phyloP scores from a whole-genome alignment of 2,888 invertebrate genomes.

The Acanthacorydalis orientalis region DNA sequence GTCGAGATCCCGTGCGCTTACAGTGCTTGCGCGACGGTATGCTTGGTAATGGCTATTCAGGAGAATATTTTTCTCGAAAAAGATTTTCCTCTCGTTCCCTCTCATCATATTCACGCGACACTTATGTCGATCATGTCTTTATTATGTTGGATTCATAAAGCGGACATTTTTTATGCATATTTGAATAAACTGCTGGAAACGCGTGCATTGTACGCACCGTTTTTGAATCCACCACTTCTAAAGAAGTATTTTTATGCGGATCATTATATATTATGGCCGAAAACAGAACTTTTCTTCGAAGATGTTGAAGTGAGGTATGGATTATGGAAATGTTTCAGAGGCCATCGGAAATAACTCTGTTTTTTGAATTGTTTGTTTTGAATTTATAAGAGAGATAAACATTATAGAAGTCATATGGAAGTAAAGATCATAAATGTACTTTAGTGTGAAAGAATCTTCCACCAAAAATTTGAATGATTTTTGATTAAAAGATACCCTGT shows the following conservation, averaged over 20 bases:
- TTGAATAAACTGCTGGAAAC: constrained; percentile 36
- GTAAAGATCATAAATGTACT: too few relatives aligned
- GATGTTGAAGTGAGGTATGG: constrained; percentile 49
- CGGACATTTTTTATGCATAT: constrained; percentile 37
- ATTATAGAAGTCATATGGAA: too few relatives aligned
- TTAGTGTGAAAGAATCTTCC: too few relatives aligned
- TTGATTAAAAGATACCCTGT: too few relatives aligned
- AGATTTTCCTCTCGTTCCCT: constrained; percentile 19
- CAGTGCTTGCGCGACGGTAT: constrained; percentile 38
- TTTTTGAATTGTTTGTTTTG: too few relatives aligned
- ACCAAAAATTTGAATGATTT: too few relatives aligned
- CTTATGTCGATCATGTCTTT: constrained; percentile 41
- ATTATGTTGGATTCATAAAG: constrained; percentile 43
- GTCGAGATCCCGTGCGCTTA: constrained; percentile 43
- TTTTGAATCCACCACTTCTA: constrained; percentile 42
- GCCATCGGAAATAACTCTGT: neutral
- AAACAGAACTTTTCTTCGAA: constrained; percentile 42
- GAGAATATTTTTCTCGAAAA: constrained; percentile 29
- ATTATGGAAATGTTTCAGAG: constrained; percentile 38
- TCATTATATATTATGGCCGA: constrained; percentile 40
- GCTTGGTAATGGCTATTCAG: constrained; percentile 43
- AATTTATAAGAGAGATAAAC: too few relatives aligned
- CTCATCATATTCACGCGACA: constrained; percentile 39
- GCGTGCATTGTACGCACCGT: constrained; percentile 41
- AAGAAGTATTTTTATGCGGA: constrained; percentile 32